Conservation (phyloP, 2,888 invertebrate species). For the Trachelus tabidus region DNA sequence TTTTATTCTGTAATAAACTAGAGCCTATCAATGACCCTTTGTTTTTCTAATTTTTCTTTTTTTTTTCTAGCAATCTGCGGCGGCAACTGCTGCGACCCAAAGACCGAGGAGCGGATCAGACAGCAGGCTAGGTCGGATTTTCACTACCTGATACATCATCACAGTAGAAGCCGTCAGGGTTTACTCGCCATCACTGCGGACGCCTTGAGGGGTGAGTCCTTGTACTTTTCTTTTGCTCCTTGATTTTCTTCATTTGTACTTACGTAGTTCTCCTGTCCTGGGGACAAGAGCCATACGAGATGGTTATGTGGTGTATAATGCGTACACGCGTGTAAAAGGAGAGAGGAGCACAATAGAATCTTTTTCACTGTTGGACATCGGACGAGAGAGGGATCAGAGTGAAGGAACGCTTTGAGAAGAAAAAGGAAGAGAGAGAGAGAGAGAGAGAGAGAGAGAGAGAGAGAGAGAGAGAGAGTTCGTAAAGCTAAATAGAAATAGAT, state of each 20-base stretch:
- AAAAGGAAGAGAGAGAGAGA: constrained; percentile 1
- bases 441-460: too few relatives aligned
- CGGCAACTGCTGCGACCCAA: constrained; percentile 77
- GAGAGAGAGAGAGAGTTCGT: constrained; percentile 11
- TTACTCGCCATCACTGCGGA: constrained; percentile 79
- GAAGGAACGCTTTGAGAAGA: neutral
- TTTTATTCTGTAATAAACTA: constrained; percentile 33
- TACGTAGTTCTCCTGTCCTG: neutral
- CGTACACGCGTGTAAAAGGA: too few relatives aligned
- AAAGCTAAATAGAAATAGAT: constrained; percentile 32
- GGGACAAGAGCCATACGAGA: too few relatives aligned
- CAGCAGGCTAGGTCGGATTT: constrained; percentile 74
- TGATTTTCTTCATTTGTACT: constrained; percentile 11
- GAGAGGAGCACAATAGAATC: too few relatives aligned
- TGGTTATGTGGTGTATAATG: too few relatives aligned
- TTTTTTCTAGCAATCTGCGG: constrained; percentile 70
- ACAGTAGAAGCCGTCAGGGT: constrained; percentile 80
- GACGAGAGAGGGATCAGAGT: neutral
- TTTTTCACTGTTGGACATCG: neutral
- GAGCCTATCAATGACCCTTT: constrained; percentile 14
- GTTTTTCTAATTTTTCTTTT: constrained; percentile 32
- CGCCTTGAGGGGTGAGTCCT: constrained; percentile 78
- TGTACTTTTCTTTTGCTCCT: too few relatives aligned
- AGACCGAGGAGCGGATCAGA: constrained; percentile 72
- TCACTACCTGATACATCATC: constrained; percentile 76